Conservation (phyloP, 2,888 invertebrate genomes). For the Smittia aterrima region DNA sequence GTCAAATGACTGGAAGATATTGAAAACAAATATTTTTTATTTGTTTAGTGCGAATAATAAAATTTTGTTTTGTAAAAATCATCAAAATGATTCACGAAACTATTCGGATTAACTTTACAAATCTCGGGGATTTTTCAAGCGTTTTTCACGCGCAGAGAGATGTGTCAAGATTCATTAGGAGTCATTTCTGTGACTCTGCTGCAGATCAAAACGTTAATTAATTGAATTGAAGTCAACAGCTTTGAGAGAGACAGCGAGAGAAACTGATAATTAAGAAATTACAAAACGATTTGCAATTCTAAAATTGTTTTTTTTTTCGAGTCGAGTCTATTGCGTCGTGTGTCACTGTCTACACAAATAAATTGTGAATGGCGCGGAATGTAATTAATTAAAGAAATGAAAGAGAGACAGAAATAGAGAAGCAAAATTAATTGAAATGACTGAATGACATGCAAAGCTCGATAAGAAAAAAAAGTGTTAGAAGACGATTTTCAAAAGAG, state of each 20-base stretch:
- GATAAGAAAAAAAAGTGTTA: not conserved
- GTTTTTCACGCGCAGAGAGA: not conserved
- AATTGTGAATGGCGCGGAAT: not conserved
- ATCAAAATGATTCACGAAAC: no score
- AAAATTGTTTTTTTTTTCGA: not conserved
- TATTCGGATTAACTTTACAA: no score
- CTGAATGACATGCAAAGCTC: not conserved
- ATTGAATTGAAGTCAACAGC: not conserved
- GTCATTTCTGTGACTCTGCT: not conserved
- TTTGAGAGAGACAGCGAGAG: not conserved
- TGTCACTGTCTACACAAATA: not conserved
- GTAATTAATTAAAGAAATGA: not conserved
- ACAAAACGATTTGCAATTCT: constrained; percentile 7
- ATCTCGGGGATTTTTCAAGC: no score
- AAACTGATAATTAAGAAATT: constrained; percentile 11
- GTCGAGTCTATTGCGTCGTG: not conserved
- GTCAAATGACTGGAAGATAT: constrained; percentile 74
- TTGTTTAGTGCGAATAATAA: no score
- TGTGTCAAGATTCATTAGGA: not conserved
- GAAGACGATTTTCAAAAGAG: not conserved
- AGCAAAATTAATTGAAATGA: not conserved
- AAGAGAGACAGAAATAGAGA: not conserved
- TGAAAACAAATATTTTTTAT: no score
- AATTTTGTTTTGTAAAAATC: no score
- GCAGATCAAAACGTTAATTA: no score